phyloP scores from a whole-genome alignment of 2,797 vertebrate genomes.

The Tenualosa thibaudeaui region DNA sequence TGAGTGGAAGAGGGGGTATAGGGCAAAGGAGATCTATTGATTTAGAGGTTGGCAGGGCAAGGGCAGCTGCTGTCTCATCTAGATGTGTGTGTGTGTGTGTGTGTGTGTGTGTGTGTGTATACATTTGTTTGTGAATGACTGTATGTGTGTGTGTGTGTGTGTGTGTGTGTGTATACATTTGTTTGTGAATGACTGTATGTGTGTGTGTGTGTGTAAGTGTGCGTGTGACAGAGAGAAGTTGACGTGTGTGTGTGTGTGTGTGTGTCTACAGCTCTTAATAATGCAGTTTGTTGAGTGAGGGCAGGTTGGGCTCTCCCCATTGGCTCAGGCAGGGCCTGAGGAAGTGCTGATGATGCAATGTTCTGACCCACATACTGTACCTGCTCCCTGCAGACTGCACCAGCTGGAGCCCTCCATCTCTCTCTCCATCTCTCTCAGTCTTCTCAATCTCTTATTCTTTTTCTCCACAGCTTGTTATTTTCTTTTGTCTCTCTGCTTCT shows the following conservation, averaged over 20 bases:
- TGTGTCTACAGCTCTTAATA: conserved; percentile 63
- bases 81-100: background rate
- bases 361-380: conserved; percentile 86
- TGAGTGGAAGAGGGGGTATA: background rate
- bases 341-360: conserved; percentile 84
- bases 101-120: background rate
- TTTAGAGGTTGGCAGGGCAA: background rate
- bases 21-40: background rate
- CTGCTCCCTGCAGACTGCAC: conserved; percentile 75
- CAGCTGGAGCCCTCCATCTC: conserved; percentile 68
- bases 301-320: conserved; percentile 68
- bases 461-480: too few relatives aligned
- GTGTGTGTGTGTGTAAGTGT: conserved; percentile 14
- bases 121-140: background rate
- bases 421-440: background rate
- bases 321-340: conserved; percentile 77
- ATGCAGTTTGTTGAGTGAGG: conserved; percentile 65
- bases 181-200: background rate
- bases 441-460: too few relatives aligned
- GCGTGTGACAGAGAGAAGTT: background rate
- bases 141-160: conserved; percentile 27
- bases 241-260: background rate
- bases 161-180: background rate
- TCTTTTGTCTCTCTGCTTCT: background rate
- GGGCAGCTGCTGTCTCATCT: background rate